Percentiles rank a stretch among this genome's conserved stretches.
Evolutionary conservation across 2,888 invertebrate genomes (phyloP).

Genomic region (Perdita meconis): DNA sequence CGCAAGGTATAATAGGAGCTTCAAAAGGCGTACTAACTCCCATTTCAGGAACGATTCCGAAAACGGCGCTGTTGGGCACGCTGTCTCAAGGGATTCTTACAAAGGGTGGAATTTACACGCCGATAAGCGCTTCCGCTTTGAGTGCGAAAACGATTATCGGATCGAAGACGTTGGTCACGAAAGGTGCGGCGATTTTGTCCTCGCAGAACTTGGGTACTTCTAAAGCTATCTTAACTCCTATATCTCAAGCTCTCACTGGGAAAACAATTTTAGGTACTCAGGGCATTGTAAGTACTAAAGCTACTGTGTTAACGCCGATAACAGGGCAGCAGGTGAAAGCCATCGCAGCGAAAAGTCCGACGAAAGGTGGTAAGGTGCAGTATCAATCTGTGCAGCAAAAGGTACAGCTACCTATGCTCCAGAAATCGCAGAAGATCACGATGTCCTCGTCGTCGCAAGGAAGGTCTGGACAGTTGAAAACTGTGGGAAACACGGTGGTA

Average conservation of each 20-base stretch:
- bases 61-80: conserved; percentile 72
- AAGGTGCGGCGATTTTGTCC: conserved; percentile 74
- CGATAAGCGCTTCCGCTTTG: conserved; percentile 73
- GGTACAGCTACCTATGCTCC: conserved; percentile 75
- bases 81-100: conserved; percentile 75
- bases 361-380: conserved; percentile 73
- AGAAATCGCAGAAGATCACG: conserved; percentile 81
- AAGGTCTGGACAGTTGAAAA: conserved; percentile 80
- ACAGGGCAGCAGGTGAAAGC: conserved; percentile 83
- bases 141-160: conserved; percentile 75
- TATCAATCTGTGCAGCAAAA: conserved; percentile 78
- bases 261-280: conserved; percentile 75
- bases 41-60: conserved; percentile 77
- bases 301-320: conserved; percentile 81
- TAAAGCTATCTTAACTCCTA: conserved; percentile 75
- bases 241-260: conserved; percentile 72
- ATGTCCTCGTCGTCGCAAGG: conserved; percentile 80
- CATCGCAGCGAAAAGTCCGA: conserved; percentile 79
- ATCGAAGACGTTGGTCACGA: conserved; percentile 76
- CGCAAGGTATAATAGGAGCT: conserved; percentile 78
- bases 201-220: conserved; percentile 71
- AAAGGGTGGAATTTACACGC: conserved; percentile 76
- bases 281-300: conserved; percentile 75
- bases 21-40: conserved; percentile 84
- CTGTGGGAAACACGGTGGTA: conserved; percentile 80